Evolutionary conservation across 2,888 invertebrate genomes (phyloP).

Genomic region (Agriopis leucophaearia): DNA sequence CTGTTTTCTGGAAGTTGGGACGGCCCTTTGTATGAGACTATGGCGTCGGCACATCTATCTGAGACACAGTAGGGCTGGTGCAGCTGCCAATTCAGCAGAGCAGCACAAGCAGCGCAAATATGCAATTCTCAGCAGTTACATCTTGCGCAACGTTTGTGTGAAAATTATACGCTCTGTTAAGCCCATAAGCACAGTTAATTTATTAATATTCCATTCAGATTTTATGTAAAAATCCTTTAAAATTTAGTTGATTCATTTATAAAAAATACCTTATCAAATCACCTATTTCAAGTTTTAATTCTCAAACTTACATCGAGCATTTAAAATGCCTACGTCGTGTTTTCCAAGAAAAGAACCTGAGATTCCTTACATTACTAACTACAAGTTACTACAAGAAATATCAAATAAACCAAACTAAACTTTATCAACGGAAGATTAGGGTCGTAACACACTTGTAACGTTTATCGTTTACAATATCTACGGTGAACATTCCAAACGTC

Average conservation of each 20-base stretch:
- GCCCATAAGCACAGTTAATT: neutral
- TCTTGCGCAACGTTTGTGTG: too few species aligned
- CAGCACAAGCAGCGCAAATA: too few species aligned
- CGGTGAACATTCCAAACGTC: neutral
- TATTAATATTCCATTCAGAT: neutral
- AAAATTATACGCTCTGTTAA: too few species aligned
- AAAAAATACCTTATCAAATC: constrained; percentile 21
- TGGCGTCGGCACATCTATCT: too few species aligned
- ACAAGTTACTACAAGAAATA: constrained; percentile 30
- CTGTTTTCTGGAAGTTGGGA: too few species aligned
- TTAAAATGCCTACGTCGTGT: constrained; percentile 39
- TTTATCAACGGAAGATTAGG: constrained; percentile 16
- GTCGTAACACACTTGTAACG: constrained; percentile 6
- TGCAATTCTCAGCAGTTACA: too few species aligned
- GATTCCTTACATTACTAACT: constrained; percentile 28
- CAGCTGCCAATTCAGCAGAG: too few species aligned
- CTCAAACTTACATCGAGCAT: constrained; percentile 22
- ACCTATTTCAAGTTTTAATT: constrained; percentile 27
- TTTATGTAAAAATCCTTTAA: neutral
- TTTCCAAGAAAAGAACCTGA: constrained; percentile 32
- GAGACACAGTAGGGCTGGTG: too few species aligned
- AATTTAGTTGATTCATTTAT: constrained; percentile 5
- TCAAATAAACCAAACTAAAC: constrained; percentile 16
- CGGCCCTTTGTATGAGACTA: too few species aligned
- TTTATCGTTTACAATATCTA: constrained; percentile 1